Conservation (phyloP, 1,140 invertebrate species). For the Lepidostoma basale region DNA sequence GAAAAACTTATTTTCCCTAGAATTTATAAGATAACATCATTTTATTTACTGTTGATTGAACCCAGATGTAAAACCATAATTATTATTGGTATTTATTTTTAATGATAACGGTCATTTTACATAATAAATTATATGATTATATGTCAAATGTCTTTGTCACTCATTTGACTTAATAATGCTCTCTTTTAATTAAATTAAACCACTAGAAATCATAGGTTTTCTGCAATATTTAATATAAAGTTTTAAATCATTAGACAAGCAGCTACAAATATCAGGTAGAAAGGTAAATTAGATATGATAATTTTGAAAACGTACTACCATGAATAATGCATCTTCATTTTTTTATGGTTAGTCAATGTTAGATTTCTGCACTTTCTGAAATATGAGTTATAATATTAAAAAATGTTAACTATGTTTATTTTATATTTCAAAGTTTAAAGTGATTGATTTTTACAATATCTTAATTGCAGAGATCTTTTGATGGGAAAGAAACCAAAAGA, state of each 20-base stretch:
- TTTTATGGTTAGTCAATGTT: not conserved
- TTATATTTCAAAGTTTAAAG: not conserved
- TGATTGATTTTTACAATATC: not conserved
- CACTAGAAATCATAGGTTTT: too few species aligned
- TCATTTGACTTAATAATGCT: too few species aligned
- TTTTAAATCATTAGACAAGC: too few species aligned
- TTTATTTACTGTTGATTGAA: conserved; percentile 10
- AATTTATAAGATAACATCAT: conserved; percentile 3
- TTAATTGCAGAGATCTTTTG: conserved; percentile 80
- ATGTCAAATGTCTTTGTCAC: too few species aligned
- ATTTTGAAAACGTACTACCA: too few species aligned
- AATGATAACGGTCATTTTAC: not conserved
- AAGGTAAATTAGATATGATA: too few species aligned
- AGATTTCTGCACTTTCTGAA: not conserved
- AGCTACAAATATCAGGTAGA: too few species aligned
- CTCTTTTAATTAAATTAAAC: too few species aligned
- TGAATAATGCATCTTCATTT: too few species aligned
- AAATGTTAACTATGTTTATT: not conserved
- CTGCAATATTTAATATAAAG: too few species aligned
- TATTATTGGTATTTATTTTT: not conserved
- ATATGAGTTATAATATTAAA: not conserved
- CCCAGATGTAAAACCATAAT: not conserved
- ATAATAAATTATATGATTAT: too few species aligned
- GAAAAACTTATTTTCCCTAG: not conserved
- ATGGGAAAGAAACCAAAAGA: conserved; percentile 85